These are phyloP conservation scores for Tenualosa ilisha DNA, from an alignment of 2,797 vertebrate species.

Conservation along the genomic window DNA sequence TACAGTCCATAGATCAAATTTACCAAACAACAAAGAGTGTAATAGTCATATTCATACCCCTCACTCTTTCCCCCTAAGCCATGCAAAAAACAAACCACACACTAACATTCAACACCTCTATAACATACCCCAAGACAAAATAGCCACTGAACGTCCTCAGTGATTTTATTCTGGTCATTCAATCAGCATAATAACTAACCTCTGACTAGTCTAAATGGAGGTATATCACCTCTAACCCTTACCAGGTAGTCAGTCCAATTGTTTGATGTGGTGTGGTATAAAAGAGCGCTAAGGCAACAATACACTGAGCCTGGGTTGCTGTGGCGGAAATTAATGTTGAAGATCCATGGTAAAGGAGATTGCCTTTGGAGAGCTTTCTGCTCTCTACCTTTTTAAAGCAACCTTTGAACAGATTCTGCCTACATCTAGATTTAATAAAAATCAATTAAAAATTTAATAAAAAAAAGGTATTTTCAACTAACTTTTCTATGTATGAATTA, in stretches of 20 bases:
- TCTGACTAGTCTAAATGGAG: background rate
- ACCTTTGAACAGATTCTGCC: constrained; percentile 49
- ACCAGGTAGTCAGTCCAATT: constrained; percentile 6
- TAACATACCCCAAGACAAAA: background rate
- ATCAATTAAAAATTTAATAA: no score
- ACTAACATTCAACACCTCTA: background rate
- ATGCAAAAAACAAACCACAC: background rate
- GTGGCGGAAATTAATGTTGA: background rate
- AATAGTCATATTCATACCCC: background rate
- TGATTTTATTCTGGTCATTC: background rate
- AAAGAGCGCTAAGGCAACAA: no score
- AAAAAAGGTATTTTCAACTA: constrained; percentile 56
- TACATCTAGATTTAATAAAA: constrained; percentile 55
- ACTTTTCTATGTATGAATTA: constrained; percentile 59
- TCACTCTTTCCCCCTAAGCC: background rate
- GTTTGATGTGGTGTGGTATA: background rate
- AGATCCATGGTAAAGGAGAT: background rate
- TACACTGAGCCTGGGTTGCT: background rate
- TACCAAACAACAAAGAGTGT: background rate
- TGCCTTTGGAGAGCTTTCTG: constrained; percentile 22
- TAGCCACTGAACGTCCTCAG: background rate
- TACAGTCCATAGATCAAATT: background rate
- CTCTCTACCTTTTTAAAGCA: constrained; percentile 41
- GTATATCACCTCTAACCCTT: background rate
- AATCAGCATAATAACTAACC: constrained; percentile 11